Percentiles rank a stretch among this genome's conserved stretches.
phyloP scores from a whole-genome alignment of 1,140 invertebrate genomes.

The Meloidogyne chitwoodi region DNA sequence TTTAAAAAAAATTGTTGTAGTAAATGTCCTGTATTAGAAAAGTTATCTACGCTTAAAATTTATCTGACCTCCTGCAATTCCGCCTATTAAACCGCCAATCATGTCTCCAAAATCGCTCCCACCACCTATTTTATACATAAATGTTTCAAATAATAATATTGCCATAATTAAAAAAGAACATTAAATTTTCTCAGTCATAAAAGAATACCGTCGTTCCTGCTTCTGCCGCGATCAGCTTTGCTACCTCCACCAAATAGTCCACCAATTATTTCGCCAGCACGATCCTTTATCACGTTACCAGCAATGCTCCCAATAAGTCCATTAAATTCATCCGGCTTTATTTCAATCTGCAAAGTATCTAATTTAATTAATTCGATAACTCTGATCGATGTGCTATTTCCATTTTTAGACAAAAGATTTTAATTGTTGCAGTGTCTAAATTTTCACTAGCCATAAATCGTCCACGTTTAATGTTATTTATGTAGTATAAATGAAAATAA shows the following conservation, averaged over 20 bases:
- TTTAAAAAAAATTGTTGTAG: background rate
- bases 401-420: too few species aligned
- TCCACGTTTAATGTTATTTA: too few species aligned
- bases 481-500: too few species aligned
- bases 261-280: conserved; percentile 44
- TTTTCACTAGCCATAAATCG: too few species aligned
- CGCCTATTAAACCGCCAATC: conserved; percentile 21
- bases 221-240: conserved; percentile 27
- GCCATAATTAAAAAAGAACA: too few species aligned
- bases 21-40: too few species aligned
- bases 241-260: conserved; percentile 37
- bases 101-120: conserved; percentile 35
- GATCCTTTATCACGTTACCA: conserved; percentile 51
- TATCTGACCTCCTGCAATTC: background rate
- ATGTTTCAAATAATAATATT: conserved; percentile 15
- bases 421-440: too few species aligned
- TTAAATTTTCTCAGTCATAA: conserved; percentile 26
- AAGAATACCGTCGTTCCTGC: conserved; percentile 20
- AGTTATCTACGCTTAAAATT: too few species aligned
- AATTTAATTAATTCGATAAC: too few species aligned
- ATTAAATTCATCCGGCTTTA: conserved; percentile 54
- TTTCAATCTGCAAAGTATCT: conserved; percentile 53
- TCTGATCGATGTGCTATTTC: too few species aligned
- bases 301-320: conserved; percentile 58
- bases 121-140: background rate